Evolutionary conservation across 2,888 invertebrate species (phyloP).

Genomic region (Athetis lepigone): DNA sequence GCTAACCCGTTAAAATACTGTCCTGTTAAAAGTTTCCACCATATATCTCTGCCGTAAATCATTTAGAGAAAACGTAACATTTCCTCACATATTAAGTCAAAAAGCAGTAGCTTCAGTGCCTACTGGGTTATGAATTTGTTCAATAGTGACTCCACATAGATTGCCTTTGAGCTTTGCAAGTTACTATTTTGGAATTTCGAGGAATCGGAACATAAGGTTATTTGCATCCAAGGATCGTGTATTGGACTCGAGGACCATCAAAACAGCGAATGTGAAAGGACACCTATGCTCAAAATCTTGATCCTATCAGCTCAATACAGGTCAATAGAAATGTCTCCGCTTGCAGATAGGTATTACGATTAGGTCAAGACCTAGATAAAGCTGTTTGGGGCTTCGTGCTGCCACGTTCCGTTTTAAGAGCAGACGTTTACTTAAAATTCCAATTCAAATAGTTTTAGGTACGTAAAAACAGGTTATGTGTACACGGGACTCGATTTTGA

Average conservation of each 20-base stretch:
- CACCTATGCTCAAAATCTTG: not conserved
- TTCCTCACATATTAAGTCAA: not conserved
- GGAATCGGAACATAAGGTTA: slow-evolving; percentile 8
- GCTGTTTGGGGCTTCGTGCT: not conserved
- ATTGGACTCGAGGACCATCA: not conserved
- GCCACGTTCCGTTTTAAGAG: slow-evolving; percentile 26
- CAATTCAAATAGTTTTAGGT: not conserved
- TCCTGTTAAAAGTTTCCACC: too few species aligned
- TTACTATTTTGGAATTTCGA: slow-evolving; percentile 21
- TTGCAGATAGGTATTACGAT: not conserved
- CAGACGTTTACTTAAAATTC: slow-evolving; percentile 33
- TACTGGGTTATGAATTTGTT: slow-evolving; percentile 9
- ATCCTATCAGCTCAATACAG: not conserved
- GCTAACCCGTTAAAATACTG: too few species aligned
- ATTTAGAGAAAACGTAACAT: too few species aligned
- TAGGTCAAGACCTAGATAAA: slow-evolving; percentile 7
- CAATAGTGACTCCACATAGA: not conserved
- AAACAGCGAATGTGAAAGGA: not conserved
- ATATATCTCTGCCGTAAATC: too few species aligned
- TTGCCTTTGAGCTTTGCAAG: slow-evolving; percentile 1
- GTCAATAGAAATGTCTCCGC: too few species aligned
- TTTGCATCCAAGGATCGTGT: not conserved
- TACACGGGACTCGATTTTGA: too few species aligned
- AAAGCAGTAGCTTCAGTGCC: slow-evolving; percentile 3
- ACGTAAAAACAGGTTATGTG: slow-evolving; percentile 5